Base-by-base conservation (phyloP, 2,113 vertebrate species). In the Alaudala cheleensis region DNA sequence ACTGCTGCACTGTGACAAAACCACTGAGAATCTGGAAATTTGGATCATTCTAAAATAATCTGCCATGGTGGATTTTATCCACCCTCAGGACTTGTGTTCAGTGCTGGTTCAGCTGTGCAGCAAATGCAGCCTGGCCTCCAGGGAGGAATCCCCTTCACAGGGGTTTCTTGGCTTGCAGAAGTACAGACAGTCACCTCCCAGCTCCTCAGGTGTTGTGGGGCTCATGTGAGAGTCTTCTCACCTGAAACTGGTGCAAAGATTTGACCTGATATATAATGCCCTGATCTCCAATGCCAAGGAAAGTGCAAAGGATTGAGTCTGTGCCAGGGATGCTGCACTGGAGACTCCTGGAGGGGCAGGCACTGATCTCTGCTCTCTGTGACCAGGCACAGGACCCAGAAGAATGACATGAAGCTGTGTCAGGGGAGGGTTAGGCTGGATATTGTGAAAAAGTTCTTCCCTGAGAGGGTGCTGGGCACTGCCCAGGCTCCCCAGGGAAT, bases 261-360 rank as follows among this genome's bases (percentile, higher is more conserved):
- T 50, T 18, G 4, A 58, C 34, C 66, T 1, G 1, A 23, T 19
- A 57, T n/a, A 37, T 49, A 45, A n/a, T 0, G 5, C 15, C 21
- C 34, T 21, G 29, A 50, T 54, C 44, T 64, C 60, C 69, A 62
- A 71, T 29, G 33, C 44, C 28, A 29, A 51, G 34, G 33, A 28
- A 51, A 58, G 49, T 0, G 1, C 1, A 4, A 18, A 65, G 88
- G 67, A 65, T 9, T 2, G 2, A 47, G 2, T 10, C 37, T 1
- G 6, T 17, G 47, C 33, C 24, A 66, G 66, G 60, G 71, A 7
- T 14, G 62, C 51, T n/a, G 65, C 51, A 44, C 78, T 72, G 66
- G 44, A 64, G 60, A 3, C 44, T 23, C 14, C 15, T 14, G 64
- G 70, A 82, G 70, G 87, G 40, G 24, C 61, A 54, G 39, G 28